Conservation (phyloP, 1,140 invertebrate species). For the Bradysia coprophila region DNA sequence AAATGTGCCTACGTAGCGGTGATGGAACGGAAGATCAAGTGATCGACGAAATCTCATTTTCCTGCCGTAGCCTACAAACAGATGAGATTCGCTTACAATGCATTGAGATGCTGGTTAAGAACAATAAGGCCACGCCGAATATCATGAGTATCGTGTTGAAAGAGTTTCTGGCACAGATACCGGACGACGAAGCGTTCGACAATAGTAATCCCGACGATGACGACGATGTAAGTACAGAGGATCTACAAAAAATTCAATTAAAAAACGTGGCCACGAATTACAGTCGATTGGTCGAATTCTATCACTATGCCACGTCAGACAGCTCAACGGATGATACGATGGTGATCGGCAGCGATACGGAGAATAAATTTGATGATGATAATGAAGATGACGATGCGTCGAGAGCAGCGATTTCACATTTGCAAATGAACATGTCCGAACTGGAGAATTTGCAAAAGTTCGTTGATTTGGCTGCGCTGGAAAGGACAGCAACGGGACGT, state of each 20-base stretch:
- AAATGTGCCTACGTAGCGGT: slow-evolving; percentile 36
- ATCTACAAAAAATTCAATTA: too few species aligned
- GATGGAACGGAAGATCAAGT: slow-evolving; percentile 31
- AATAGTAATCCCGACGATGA: too few species aligned
- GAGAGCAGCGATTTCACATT: not conserved
- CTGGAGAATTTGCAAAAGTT: slow-evolving; percentile 1
- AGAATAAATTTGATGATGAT: not conserved
- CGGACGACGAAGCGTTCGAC: too few species aligned
- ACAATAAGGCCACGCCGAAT: slow-evolving; percentile 35
- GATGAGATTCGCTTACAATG: slow-evolving; percentile 48
- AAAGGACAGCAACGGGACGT: not conserved
- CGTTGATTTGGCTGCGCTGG: not conserved
- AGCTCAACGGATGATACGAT: too few species aligned
- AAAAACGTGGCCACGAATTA: not conserved
- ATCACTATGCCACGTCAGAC: too few species aligned
- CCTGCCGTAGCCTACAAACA: slow-evolving; percentile 50
- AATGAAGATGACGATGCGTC: not conserved
- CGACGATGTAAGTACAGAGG: too few species aligned
- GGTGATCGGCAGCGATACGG: not conserved
- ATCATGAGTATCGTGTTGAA: slow-evolving; percentile 2
- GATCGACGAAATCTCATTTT: slow-evolving; percentile 27
- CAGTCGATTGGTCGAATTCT: not conserved
- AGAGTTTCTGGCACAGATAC: not conserved
- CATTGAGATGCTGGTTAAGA: slow-evolving; percentile 46
- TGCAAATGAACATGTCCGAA: not conserved